These are phyloP conservation scores for Ochotona curzoniae DNA, from an alignment of 2,113 vertebrate genomes.

Conservation along the genomic window DNA sequence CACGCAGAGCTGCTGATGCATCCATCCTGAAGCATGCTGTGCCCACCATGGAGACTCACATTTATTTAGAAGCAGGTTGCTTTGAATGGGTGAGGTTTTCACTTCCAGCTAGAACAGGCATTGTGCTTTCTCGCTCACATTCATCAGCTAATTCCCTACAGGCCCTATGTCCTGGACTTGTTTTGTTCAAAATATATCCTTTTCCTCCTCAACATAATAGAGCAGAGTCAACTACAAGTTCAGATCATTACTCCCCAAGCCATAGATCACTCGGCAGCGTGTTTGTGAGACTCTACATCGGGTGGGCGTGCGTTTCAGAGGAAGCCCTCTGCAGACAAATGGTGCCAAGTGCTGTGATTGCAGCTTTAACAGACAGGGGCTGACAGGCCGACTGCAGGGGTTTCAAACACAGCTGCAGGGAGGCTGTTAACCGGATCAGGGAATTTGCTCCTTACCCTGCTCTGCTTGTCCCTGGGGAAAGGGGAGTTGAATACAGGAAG, in stretches of 20 bases:
- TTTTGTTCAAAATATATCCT: constrained; percentile 63
- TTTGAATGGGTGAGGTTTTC: neutral
- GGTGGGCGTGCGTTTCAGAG: neutral
- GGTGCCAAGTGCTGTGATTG: neutral
- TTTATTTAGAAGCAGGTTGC: neutral
- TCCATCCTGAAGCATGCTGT: fast-evolving
- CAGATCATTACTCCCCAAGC: constrained; percentile 59
- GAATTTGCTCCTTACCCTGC: neutral
- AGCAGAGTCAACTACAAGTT: constrained; percentile 68
- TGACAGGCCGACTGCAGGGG: neutral
- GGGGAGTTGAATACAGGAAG: neutral
- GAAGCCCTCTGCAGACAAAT: constrained; percentile 45
- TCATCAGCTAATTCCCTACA: constrained; percentile 74
- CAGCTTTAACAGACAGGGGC: neutral
- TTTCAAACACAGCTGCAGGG: fast-evolving
- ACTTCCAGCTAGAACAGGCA: neutral
- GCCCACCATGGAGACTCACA: fast-evolving
- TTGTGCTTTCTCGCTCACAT: neutral
- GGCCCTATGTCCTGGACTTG: constrained; percentile 53
- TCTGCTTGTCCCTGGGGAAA: neutral
- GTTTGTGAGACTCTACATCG: neutral
- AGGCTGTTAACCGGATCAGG: neutral
- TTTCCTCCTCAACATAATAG: constrained; percentile 36
- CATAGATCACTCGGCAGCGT: constrained; percentile 59
- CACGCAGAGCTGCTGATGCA: fast-evolving